A percentile compares a stretch with the other conserved stretches of the same genome.
phyloP scores from a whole-genome alignment of 2,888 invertebrate species.

The Lepidonotus clava region DNA sequence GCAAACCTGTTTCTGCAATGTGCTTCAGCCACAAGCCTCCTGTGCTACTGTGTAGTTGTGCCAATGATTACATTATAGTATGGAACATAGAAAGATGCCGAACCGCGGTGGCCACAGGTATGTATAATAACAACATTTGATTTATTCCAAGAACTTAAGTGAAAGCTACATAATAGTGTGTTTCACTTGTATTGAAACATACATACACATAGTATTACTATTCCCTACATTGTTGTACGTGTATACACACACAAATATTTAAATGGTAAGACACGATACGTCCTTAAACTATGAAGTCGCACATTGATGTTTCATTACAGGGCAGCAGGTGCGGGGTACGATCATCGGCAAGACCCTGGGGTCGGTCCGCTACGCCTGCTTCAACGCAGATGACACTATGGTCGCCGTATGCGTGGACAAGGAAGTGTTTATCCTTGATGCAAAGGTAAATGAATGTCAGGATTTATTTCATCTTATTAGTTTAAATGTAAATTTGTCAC shows the following conservation, averaged over 20 bases:
- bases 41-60: slow-evolving; percentile 73
- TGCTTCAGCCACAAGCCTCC: slow-evolving; percentile 66
- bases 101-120: slow-evolving; percentile 67
- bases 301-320: slow-evolving; percentile 62
- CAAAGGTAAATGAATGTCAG: no score
- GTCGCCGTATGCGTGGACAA: slow-evolving; percentile 74
- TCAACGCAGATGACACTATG: slow-evolving; percentile 70
- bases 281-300: not conserved
- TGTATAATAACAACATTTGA: not conserved
- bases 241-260: no score
- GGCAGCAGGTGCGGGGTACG: slow-evolving; percentile 68
- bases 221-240: no score
- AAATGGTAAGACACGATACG: not conserved
- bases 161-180: no score
- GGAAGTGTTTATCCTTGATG: slow-evolving; percentile 71
- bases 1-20: slow-evolving; percentile 70
- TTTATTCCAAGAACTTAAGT: not conserved
- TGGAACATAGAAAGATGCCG: slow-evolving; percentile 74
- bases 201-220: no score
- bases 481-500: no score
- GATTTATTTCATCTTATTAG: no score
- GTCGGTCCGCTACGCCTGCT: slow-evolving; percentile 68
- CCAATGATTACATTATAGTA: slow-evolving; percentile 76
- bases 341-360: slow-evolving; percentile 72
- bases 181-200: no score